phyloP scores from a whole-genome alignment of 2,113 vertebrate genomes.

The Ptilorrhoa leucosticta region DNA sequence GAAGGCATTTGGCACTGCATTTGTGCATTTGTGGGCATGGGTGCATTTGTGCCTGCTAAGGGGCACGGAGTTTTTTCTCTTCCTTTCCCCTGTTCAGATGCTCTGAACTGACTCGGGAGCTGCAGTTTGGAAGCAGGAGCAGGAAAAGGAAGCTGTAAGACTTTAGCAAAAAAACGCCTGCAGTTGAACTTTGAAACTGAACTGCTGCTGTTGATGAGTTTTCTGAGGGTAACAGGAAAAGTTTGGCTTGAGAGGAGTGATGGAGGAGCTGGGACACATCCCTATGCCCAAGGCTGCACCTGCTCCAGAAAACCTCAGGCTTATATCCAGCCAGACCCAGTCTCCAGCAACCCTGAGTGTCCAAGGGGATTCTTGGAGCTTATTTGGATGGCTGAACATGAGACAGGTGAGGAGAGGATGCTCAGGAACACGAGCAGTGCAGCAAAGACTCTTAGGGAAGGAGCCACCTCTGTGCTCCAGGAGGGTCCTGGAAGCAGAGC shows the following conservation, averaged over 20 bases:
- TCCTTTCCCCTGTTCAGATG: neutral
- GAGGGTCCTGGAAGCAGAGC: neutral
- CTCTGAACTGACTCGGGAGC: neutral
- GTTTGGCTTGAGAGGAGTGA: neutral
- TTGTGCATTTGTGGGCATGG: neutral
- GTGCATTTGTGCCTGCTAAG: neutral
- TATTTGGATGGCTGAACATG: neutral
- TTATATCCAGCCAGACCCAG: neutral
- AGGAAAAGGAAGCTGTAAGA: neutral
- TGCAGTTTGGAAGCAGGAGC: neutral
- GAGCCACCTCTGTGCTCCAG: neutral
- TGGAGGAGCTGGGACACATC: neutral
- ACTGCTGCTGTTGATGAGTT: neutral
- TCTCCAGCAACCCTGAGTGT: fast-evolving
- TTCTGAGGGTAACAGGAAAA: neutral
- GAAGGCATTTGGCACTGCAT: neutral
- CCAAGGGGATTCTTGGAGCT: neutral
- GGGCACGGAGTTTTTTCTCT: neutral
- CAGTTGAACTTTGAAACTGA: neutral
- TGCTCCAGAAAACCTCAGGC: neutral
- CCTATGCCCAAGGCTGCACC: no score
- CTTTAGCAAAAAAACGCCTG: neutral
- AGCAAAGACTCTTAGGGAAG: neutral
- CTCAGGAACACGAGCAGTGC: neutral
- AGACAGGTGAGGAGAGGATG: neutral